A percentile compares a stretch with the other conserved stretches of the same genome.
Evolutionary conservation across 2,113 vertebrate genomes (phyloP).

Genomic region (Anoura caudifer): DNA sequence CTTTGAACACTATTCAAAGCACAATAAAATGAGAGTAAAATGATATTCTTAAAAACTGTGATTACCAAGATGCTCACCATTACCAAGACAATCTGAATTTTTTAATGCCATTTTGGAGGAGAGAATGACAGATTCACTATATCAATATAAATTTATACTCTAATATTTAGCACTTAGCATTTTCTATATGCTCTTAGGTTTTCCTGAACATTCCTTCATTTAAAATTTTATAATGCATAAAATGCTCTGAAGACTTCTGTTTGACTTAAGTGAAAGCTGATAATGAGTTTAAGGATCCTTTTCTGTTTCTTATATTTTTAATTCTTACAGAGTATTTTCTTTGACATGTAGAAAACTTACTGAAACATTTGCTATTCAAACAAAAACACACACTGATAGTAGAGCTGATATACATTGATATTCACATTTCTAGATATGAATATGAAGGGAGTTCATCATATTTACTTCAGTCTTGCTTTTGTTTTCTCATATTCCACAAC

Average conservation of each 20-base stretch:
- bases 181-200: neutral
- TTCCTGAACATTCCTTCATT: slow-evolving; percentile 22
- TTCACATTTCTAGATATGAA: neutral
- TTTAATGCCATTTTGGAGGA: neutral
- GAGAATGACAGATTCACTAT: neutral
- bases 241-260: neutral
- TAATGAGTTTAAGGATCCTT: neutral
- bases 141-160: neutral
- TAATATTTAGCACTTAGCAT: neutral
- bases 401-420: neutral
- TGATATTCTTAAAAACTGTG: neutral
- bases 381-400: neutral
- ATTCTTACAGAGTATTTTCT: neutral
- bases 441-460: neutral
- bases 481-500: neutral
- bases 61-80: neutral
- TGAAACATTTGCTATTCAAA: neutral
- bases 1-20: neutral
- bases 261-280: neutral
- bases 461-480: neutral
- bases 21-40: neutral
- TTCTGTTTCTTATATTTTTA: slow-evolving; percentile 27
- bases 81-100: neutral
- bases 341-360: neutral
- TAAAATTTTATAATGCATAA: neutral